These are phyloP conservation scores for Drosophila ironensis DNA, from an alignment of 1,140 invertebrate genomes.

Conservation along the genomic window DNA sequence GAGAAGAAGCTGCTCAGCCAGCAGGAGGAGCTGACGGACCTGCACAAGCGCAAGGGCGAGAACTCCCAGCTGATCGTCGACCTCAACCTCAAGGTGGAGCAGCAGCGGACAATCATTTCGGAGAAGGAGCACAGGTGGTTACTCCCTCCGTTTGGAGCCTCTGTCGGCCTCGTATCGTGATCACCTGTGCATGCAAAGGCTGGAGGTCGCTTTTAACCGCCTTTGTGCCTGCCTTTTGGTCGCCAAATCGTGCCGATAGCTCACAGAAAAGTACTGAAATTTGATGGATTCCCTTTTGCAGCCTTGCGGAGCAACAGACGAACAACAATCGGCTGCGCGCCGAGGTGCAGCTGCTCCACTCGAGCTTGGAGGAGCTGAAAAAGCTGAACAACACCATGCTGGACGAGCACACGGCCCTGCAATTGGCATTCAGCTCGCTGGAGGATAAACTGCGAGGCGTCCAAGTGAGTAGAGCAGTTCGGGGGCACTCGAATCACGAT, in stretches of 20 bases:
- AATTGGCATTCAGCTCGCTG: constrained; percentile 93
- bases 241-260: too few relatives aligned
- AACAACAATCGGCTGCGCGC: constrained; percentile 86
- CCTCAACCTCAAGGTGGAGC: constrained; percentile 92
- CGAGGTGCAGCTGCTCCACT: constrained; percentile 85
- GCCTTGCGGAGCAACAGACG: constrained; percentile 88
- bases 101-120: constrained; percentile 90
- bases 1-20: constrained; percentile 93
- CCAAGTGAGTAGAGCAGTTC: constrained; percentile 84
- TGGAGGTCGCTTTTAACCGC: too few relatives aligned
- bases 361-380: constrained; percentile 88
- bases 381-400: constrained; percentile 92
- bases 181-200: too few relatives aligned
- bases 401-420: constrained; percentile 97
- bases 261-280: neutral
- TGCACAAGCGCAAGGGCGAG: constrained; percentile 94
- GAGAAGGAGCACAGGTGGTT: constrained; percentile 89
- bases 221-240: too few relatives aligned
- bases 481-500: neutral
- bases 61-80: constrained; percentile 96
- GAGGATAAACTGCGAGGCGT: constrained; percentile 94
- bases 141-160: too few relatives aligned
- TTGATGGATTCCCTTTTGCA: constrained; percentile 83
- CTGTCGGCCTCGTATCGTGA: neutral
- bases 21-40: constrained; percentile 95